Evolutionary conservation across 2,888 invertebrate species (phyloP).

Genomic region (Drosophila putrida): DNA sequence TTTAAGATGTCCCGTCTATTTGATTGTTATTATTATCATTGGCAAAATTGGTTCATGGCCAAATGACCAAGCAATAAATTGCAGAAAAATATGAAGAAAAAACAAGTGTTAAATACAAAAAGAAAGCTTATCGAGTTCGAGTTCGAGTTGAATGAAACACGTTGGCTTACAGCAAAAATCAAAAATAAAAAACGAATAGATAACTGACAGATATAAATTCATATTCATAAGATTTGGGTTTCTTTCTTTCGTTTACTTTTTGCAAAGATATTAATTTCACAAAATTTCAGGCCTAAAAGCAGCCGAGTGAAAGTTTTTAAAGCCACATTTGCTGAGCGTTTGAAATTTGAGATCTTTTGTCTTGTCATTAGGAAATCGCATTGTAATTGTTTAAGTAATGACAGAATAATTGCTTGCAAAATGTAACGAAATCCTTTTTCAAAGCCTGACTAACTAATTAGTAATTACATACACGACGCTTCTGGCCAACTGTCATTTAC

Average conservation of each 20-base stretch:
- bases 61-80: conserved; percentile 24
- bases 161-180: conserved; percentile 24
- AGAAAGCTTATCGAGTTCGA: conserved; percentile 61
- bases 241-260: conserved; percentile 9
- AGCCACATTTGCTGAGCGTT: not conserved
- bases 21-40: conserved; percentile 36
- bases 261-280: not conserved
- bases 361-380: not conserved
- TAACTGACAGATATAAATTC: conserved; percentile 21
- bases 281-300: conserved; percentile 31
- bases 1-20: conserved; percentile 44
- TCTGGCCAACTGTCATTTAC: conserved; percentile 14
- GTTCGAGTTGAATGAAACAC: conserved; percentile 21
- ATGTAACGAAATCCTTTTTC: conserved; percentile 9
- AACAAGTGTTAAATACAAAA: conserved; percentile 41
- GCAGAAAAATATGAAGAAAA: not conserved
- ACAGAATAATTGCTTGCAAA: conserved; percentile 25
- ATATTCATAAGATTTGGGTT: conserved; percentile 20
- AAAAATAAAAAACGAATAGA: conserved; percentile 1
- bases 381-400: conserved; percentile 23
- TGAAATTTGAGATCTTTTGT: not conserved
- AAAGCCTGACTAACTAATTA: conserved; percentile 19
- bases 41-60: conserved; percentile 58
- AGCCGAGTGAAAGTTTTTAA: conserved; percentile 38
- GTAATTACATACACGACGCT: no score